Evolutionary conservation across 2,113 vertebrate species (phyloP).

Genomic region (Apteryx owenii): DNA sequence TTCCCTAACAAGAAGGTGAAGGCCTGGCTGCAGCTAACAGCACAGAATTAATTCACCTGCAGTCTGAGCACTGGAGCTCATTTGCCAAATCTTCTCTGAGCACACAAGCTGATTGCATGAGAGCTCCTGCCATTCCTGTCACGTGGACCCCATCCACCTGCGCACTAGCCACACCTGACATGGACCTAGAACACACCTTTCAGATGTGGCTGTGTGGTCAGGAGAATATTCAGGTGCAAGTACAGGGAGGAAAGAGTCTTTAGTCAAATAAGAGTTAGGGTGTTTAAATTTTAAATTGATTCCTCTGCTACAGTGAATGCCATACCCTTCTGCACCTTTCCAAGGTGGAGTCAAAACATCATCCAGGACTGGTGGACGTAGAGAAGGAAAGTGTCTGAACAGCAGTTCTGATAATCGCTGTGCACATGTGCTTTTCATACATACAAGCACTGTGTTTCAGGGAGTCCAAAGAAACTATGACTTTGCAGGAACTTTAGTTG

Average conservation of each 20-base stretch:
- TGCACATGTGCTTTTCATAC: neutral
- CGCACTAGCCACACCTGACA: neutral
- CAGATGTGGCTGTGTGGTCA: neutral
- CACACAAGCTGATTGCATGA: neutral
- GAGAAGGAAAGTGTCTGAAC: neutral
- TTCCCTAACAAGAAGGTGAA: constrained; percentile 35
- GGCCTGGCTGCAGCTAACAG: constrained; percentile 18
- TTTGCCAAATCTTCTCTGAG: neutral
- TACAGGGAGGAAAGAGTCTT: neutral
- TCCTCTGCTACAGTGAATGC: neutral
- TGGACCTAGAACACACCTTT: neutral
- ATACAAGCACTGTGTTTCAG: neutral
- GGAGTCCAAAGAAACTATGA: neutral
- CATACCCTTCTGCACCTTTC: neutral
- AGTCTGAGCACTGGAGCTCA: neutral
- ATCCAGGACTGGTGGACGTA: neutral
- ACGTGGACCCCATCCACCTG: neutral
- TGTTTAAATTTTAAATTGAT: neutral
- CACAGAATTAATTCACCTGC: constrained; percentile 26
- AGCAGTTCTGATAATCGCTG: neutral
- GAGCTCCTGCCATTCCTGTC: neutral
- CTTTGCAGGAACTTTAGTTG: neutral
- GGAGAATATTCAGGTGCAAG: neutral
- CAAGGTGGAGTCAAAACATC: neutral
- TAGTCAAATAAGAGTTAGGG: neutral